phyloP scores from a whole-genome alignment of 2,888 invertebrate genomes.

The Conomelus anceps region DNA sequence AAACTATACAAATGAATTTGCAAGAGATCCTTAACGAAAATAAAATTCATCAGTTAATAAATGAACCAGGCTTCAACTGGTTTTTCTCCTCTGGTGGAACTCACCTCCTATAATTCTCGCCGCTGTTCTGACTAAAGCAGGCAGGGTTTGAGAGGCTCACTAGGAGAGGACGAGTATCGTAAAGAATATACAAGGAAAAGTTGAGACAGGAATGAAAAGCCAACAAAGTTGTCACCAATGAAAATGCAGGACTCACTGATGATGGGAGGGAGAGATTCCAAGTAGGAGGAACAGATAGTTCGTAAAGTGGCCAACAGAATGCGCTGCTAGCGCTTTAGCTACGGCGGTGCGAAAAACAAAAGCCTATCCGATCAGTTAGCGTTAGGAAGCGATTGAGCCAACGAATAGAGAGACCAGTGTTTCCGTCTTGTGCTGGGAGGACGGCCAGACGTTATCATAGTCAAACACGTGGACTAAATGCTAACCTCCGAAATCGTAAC shows the following conservation, averaged over 20 bases:
- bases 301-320: background rate
- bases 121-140: background rate
- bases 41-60: no score
- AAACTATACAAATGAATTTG: no score
- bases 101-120: background rate
- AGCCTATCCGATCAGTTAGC: conserved; percentile 8
- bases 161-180: background rate
- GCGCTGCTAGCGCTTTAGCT: background rate
- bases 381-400: conserved; percentile 2
- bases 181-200: background rate
- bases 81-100: background rate
- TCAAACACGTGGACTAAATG: background rate
- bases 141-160: background rate
- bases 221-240: background rate
- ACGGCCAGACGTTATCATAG: background rate
- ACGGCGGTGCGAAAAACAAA: conserved; percentile 13
- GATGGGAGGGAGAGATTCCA: background rate
- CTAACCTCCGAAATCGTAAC: background rate
- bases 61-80: no score
- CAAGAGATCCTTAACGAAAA: no score
- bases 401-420: background rate
- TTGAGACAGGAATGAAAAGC: background rate
- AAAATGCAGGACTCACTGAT: background rate
- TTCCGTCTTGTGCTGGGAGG: background rate
- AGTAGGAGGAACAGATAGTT: background rate